These are phyloP conservation scores for Zaprionus tsacasi DNA, from an alignment of 1,140 invertebrate genomes.

Conservation along the genomic window DNA sequence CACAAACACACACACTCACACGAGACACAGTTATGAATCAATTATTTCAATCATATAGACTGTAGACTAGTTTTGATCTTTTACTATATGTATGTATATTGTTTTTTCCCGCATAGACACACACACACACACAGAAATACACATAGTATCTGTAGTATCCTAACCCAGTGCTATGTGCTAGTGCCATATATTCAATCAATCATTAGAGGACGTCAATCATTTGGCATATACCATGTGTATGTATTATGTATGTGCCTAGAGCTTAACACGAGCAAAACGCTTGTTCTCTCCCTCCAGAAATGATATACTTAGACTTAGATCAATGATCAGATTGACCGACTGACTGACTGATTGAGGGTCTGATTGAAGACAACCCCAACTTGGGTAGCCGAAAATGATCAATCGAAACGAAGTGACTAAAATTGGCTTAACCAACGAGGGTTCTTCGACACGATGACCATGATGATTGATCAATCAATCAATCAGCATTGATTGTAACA, in stretches of 20 bases:
- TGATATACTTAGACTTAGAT: conserved; percentile 43
- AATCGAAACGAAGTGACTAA: neutral
- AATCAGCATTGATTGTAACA: conserved; percentile 40
- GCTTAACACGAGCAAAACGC: conserved; percentile 62
- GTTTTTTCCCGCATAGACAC: conserved; percentile 22
- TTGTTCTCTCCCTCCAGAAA: conserved; percentile 55
- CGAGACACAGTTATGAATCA: conserved; percentile 1
- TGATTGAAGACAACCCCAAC: conserved; percentile 31
- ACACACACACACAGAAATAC: conserved; percentile 23
- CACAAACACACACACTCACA: conserved; percentile 8
- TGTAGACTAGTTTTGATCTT: conserved; percentile 23
- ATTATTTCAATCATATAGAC: conserved; percentile 16
- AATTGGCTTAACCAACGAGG: neutral
- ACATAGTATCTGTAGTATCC: neutral
- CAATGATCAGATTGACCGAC: conserved; percentile 21
- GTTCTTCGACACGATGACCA: conserved; percentile 5
- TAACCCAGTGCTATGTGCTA: conserved; percentile 43
- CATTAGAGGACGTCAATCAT: conserved; percentile 47
- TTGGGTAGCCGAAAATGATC: conserved; percentile 21
- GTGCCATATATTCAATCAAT: conserved; percentile 47
- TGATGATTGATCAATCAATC: conserved; percentile 37
- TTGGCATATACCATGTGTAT: conserved; percentile 31
- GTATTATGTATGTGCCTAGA: conserved; percentile 52
- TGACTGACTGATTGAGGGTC: conserved; percentile 31
- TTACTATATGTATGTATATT: conserved; percentile 21